Percentiles rank a stretch among this genome's conserved stretches.
Evolutionary conservation across 1,140 invertebrate genomes (phyloP).

Genomic region (Drosophila azteca): DNA sequence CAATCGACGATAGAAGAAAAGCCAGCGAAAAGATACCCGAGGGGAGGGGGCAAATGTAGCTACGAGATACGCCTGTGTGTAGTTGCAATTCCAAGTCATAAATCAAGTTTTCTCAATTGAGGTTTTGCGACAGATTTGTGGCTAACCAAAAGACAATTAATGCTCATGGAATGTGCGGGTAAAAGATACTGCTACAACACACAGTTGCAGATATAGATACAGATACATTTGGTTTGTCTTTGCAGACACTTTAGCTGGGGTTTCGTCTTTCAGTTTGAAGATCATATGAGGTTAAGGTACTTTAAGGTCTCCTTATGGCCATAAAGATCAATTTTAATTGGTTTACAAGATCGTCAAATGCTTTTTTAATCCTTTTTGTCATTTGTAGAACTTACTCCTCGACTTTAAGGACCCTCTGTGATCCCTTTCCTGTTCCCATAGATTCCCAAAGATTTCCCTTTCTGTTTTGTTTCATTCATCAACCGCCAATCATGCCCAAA

Average conservation of each 20-base stretch:
- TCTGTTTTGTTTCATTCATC: too few relatives aligned
- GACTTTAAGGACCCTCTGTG: too few relatives aligned
- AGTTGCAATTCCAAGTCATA: conserved; percentile 28
- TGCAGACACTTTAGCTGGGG: conserved; percentile 9
- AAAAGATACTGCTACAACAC: conserved; percentile 21
- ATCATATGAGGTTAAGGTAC: too few relatives aligned
- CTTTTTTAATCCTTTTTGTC: not conserved
- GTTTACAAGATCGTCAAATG: not conserved
- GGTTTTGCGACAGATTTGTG: conserved; percentile 47
- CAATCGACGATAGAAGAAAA: conserved; percentile 8
- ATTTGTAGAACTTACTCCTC: too few relatives aligned
- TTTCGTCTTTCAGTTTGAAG: too few relatives aligned
- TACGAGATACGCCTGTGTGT: not conserved
- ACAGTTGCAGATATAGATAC: conserved; percentile 18
- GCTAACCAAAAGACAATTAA: conserved; percentile 36
- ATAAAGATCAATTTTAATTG: too few relatives aligned
- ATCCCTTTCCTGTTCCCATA: too few relatives aligned
- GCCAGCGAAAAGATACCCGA: not conserved
- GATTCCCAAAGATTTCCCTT: too few relatives aligned
- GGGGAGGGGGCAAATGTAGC: conserved; percentile 11
- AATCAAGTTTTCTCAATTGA: conserved; percentile 68
- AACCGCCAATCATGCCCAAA: not conserved
- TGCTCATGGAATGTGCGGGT: conserved; percentile 29
- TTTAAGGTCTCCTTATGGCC: too few relatives aligned
- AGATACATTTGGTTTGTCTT: not conserved